A percentile compares a stretch with the other conserved stretches of the same genome.
Evolutionary conservation across 2,113 vertebrate genomes (phyloP).

Genomic region (Apistogramma diplotaenia): DNA sequence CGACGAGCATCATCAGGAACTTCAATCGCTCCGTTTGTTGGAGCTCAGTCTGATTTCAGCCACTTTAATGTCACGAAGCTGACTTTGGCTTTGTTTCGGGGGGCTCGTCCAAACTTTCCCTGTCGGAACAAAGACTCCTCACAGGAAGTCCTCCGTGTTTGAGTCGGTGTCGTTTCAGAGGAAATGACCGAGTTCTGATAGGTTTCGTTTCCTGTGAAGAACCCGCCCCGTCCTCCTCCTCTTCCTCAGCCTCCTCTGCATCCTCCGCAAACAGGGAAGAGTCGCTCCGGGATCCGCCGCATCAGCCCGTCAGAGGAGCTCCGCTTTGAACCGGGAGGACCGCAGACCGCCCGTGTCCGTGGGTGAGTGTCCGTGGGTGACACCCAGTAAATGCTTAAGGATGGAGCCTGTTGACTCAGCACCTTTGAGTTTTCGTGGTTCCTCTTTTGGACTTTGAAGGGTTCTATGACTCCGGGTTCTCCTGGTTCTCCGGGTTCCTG

Average conservation of each 20-base stretch:
- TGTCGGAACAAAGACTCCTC: too few relatives aligned
- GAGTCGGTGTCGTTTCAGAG: background rate
- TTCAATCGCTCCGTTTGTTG: too few relatives aligned
- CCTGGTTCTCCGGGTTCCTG: background rate
- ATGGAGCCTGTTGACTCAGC: background rate
- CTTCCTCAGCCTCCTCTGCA: background rate
- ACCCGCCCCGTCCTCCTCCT: background rate
- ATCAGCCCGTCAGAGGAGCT: background rate
- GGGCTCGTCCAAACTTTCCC: too few relatives aligned
- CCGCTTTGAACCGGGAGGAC: background rate
- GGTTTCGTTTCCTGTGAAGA: background rate
- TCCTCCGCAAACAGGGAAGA: background rate
- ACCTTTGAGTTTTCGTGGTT: background rate
- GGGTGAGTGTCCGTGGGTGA: background rate
- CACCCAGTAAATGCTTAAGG: background rate
- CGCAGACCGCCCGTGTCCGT: background rate
- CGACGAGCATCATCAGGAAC: too few relatives aligned
- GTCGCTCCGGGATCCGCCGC: fast-evolving
- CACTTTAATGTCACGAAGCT: too few relatives aligned
- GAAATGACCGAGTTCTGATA: background rate
- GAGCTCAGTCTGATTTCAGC: too few relatives aligned
- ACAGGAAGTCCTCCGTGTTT: background rate
- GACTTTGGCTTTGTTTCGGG: too few relatives aligned
- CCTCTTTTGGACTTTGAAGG: background rate
- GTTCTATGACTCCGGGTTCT: background rate